Evolutionary conservation across 2,888 invertebrate genomes (phyloP).

Genomic region (Hydriomena furcata): DNA sequence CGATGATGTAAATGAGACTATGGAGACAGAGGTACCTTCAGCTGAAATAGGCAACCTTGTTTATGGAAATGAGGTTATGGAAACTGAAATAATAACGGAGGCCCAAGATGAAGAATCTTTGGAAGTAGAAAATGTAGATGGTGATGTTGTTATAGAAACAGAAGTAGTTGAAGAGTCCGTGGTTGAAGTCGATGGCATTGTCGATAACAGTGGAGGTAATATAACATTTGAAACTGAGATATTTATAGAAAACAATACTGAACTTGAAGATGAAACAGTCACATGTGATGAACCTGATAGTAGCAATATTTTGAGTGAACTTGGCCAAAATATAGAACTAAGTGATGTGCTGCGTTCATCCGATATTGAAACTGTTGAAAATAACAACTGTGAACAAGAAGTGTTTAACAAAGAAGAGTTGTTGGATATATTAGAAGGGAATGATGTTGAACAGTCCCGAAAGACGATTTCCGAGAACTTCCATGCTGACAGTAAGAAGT

Average conservation of each 20-base stretch:
- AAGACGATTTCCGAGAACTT: constrained; percentile 35
- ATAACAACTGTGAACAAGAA: constrained; percentile 70
- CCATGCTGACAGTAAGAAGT: constrained; percentile 41
- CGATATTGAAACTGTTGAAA: constrained; percentile 62
- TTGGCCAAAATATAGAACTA: constrained; percentile 68
- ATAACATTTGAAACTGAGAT: constrained; percentile 73
- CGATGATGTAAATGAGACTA: constrained; percentile 24
- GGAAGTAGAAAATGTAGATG: constrained; percentile 23
- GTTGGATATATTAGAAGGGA: constrained; percentile 74
- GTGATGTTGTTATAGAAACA: constrained; percentile 24
- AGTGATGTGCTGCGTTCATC: constrained; percentile 70
- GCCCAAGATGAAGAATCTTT: constrained; percentile 6
- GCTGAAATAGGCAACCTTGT: neutral
- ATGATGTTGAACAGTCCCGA: constrained; percentile 53
- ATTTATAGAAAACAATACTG: constrained; percentile 64
- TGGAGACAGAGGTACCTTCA: constrained; percentile 5
- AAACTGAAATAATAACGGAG: constrained; percentile 8
- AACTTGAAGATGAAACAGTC: constrained; percentile 43
- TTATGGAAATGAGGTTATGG: constrained; percentile 8
- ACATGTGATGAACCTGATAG: constrained; percentile 41
- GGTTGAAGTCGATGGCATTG: constrained; percentile 41
- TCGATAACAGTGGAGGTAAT: constrained; percentile 44
- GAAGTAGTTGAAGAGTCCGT: constrained; percentile 27
- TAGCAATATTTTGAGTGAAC: constrained; percentile 62
- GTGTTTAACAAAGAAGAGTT: constrained; percentile 77